Evolutionary conservation across 2,113 vertebrate genomes (phyloP).

Genomic region (Eptatretus burgeri): DNA sequence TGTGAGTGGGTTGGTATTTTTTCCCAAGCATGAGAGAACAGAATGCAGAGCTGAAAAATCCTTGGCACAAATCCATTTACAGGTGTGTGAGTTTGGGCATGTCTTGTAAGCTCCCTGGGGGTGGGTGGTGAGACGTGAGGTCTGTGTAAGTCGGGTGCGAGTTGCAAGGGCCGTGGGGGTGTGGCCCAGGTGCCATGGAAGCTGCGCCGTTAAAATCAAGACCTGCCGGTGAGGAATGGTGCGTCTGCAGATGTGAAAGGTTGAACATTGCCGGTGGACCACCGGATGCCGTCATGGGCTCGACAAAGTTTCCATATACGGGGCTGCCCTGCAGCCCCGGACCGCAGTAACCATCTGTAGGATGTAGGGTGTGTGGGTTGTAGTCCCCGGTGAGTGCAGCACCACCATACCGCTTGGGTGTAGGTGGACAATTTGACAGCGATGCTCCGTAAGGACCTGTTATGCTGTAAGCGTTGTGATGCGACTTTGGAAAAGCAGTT

Average conservation of each 20-base stretch:
- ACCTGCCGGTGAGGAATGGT: conserved; percentile 41
- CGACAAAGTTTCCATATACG: conserved; percentile 27
- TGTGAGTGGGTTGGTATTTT: no score
- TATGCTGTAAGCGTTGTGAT: conserved; percentile 94
- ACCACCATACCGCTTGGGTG: conserved; percentile 61
- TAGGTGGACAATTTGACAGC: conserved; percentile 72
- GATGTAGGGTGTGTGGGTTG: conserved; percentile 40
- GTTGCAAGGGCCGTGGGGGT: conserved; percentile 59
- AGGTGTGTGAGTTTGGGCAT: conserved; percentile 94
- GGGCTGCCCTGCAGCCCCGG: conserved; percentile 63
- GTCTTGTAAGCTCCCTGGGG: conserved; percentile 99
- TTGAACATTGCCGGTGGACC: conserved; percentile 64
- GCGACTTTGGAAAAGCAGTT: conserved; percentile 73
- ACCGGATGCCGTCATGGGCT: conserved; percentile 53
- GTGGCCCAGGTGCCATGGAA: conserved; percentile 40
- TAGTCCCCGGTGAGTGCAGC: conserved; percentile 12
- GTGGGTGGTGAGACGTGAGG: conserved; percentile 64
- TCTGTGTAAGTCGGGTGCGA: conserved; percentile 61
- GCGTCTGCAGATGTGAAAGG: conserved; percentile 55
- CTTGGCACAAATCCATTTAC: background rate
- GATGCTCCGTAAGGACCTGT: conserved; percentile 76
- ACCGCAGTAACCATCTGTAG: conserved; percentile 53
- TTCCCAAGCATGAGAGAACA: no score
- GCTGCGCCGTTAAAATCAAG: conserved; percentile 71
- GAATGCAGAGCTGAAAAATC: no score